A percentile compares a stretch with the other conserved stretches of the same genome.
Evolutionary conservation across 1,140 invertebrate species (phyloP).

Genomic region (Berghia stephanieae): DNA sequence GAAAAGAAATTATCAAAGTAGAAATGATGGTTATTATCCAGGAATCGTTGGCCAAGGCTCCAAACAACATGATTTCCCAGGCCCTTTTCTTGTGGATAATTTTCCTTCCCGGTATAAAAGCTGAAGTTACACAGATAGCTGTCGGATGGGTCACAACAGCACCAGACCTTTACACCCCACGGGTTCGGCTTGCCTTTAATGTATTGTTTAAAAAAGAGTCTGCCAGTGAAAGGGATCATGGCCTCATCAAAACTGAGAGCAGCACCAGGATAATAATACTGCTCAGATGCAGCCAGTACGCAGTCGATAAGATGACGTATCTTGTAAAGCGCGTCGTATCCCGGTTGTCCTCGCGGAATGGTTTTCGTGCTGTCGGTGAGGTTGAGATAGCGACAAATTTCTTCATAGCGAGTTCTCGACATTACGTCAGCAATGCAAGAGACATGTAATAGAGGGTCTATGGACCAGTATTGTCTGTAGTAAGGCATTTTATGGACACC

Average conservation of each 20-base stretch:
- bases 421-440: not conserved
- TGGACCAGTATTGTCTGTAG: not conserved
- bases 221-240: slow-evolving; percentile 28
- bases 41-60: not conserved
- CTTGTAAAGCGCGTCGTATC: not conserved
- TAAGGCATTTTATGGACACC: too few relatives aligned
- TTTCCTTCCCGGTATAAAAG: not conserved
- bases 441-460: not conserved
- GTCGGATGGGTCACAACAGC: slow-evolving; percentile 14
- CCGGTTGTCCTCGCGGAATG: not conserved
- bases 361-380: not conserved
- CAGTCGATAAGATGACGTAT: not conserved
- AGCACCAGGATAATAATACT: slow-evolving; percentile 25
- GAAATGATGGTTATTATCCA: not conserved
- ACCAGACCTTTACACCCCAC: slow-evolving; percentile 57
- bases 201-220: too few relatives aligned
- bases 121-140: not conserved
- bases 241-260: slow-evolving; percentile 28
- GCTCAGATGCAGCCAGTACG: not conserved
- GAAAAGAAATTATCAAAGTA: not conserved
- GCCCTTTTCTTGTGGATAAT: not conserved
- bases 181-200: slow-evolving; percentile 38
- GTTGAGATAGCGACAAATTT: not conserved
- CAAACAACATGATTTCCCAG: not conserved
- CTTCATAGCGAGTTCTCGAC: not conserved